Evolutionary conservation across 2,797 vertebrate species (phyloP).

Genomic region (Pyrrhura leucotis): DNA sequence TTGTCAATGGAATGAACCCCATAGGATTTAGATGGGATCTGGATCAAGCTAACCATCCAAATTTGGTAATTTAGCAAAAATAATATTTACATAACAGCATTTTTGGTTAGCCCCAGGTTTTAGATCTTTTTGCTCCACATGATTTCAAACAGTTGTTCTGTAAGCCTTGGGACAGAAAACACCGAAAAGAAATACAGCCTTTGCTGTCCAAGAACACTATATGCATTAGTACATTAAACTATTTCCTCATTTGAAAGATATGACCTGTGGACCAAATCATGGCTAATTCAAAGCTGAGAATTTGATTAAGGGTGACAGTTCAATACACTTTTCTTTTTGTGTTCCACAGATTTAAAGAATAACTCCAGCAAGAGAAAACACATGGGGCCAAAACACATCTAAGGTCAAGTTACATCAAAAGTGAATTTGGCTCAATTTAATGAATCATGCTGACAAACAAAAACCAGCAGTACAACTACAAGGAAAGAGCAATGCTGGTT

Average conservation of each 20-base stretch:
- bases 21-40: background rate
- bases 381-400: conserved; percentile 35
- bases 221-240: background rate
- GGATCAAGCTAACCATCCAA: conserved; percentile 3
- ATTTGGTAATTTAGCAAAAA: conserved; percentile 31
- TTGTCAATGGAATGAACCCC: conserved; percentile 1
- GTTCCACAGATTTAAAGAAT: conserved; percentile 33
- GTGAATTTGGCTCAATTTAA: conserved; percentile 50
- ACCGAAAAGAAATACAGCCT: background rate
- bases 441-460: conserved; percentile 57
- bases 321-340: conserved; percentile 37
- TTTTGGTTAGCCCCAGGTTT: conserved; percentile 25
- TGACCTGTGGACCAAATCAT: conserved; percentile 18
- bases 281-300: conserved; percentile 59
- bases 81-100: conserved; percentile 9
- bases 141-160: conserved; percentile 36
- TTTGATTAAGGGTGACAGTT: conserved; percentile 50
- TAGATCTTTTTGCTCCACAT: background rate
- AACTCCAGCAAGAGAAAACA: conserved; percentile 61
- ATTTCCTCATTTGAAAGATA: conserved; percentile 52
- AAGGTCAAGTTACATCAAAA: conserved; percentile 61
- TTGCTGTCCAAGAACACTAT: conserved; percentile 19
- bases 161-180: background rate
- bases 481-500: background rate
- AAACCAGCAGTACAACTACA: conserved; percentile 25